A percentile compares a stretch with the other conserved stretches of the same genome.
Evolutionary conservation across 1,140 invertebrate species (phyloP).

Genomic region (Tetragonula clypearis): DNA sequence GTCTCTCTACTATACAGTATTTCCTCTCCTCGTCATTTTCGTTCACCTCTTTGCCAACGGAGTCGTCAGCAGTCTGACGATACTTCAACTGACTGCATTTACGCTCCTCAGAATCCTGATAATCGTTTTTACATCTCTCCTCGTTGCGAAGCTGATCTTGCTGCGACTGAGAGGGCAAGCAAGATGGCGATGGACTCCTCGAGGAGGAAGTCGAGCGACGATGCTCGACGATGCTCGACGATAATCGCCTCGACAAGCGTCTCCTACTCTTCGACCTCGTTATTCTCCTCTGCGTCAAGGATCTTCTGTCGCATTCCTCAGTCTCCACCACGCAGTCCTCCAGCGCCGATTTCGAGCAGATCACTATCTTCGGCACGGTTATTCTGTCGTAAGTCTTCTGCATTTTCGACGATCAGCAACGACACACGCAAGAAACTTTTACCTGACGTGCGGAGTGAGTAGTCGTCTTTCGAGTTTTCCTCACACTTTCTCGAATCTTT

Average conservation of each 20-base stretch:
- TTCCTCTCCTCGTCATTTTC: not conserved
- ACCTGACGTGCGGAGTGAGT: no score
- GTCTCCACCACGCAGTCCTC: constrained; percentile 50
- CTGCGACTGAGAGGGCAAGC: not conserved
- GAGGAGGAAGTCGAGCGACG: constrained; percentile 74
- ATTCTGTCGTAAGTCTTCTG: constrained; percentile 40
- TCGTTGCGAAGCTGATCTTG: not conserved
- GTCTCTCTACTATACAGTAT: not conserved
- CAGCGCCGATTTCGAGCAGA: constrained; percentile 23
- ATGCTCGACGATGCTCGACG: constrained; percentile 52
- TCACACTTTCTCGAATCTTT: no score
- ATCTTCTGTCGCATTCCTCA: constrained; percentile 65
- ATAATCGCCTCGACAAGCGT: constrained; percentile 69
- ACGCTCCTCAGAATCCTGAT: not conserved
- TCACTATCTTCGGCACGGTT: constrained; percentile 44
- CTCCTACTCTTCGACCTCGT: constrained; percentile 66
- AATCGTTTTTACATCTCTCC: not conserved
- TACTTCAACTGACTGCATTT: no score
- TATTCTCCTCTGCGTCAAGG: constrained; percentile 65
- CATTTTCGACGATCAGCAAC: constrained; percentile 2
- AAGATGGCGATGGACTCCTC: constrained; percentile 71
- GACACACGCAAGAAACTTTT: not conserved
- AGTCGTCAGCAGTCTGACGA: not conserved
- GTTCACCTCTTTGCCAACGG: not conserved
- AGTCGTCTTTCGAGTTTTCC: not conserved